These are phyloP conservation scores for Huso huso DNA, from an alignment of 2,797 vertebrate species.

Conservation along the genomic window DNA sequence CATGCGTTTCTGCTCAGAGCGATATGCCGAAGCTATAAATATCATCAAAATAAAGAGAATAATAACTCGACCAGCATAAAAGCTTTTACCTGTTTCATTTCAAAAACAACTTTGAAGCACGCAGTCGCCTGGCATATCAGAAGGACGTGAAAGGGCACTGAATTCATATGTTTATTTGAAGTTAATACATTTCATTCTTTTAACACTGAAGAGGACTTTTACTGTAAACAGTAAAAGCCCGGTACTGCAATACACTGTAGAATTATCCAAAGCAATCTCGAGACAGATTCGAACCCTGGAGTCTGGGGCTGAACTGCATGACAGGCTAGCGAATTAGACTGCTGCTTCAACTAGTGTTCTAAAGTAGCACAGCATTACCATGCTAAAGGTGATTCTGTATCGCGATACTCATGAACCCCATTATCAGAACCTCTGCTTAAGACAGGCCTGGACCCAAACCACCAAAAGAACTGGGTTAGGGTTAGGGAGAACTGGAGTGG, in stretches of 20 bases:
- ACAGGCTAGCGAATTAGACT: background rate
- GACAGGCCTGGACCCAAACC: constrained; percentile 14
- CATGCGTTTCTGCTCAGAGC: background rate
- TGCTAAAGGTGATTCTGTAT: too few species aligned
- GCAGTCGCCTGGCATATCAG: background rate
- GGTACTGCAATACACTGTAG: constrained; percentile 18
- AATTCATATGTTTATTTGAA: constrained; percentile 36
- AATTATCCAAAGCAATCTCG: background rate
- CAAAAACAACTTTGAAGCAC: background rate
- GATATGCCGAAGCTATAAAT: background rate
- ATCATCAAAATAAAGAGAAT: background rate
- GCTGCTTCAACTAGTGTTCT: constrained; percentile 17
- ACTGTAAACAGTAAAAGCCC: background rate
- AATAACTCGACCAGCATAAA: background rate
- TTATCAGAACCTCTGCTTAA: too few species aligned
- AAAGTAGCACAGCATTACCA: background rate
- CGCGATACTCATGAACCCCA: too few species aligned
- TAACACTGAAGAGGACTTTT: background rate
- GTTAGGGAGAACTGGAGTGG: too few species aligned
- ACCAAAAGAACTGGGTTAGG: background rate
- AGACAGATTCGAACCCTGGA: background rate
- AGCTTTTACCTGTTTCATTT: background rate
- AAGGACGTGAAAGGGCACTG: background rate
- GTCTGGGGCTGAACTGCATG: background rate
- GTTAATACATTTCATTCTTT: constrained; percentile 25